Evolutionary conservation across 2,888 invertebrate species (phyloP).

Genomic region (Pyrocoelia pectoralis): DNA sequence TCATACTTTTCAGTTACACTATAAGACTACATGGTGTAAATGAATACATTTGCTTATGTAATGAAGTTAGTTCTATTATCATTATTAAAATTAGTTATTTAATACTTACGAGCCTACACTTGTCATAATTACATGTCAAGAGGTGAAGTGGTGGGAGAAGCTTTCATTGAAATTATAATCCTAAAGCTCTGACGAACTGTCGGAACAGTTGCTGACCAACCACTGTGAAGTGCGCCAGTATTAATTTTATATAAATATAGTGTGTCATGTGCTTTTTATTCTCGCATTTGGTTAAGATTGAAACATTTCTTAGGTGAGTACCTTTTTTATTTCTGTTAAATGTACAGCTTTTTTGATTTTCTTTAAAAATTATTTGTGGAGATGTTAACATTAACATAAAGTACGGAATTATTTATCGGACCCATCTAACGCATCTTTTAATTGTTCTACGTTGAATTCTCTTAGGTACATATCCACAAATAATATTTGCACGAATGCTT

Average conservation of each 20-base stretch:
- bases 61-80: constrained; percentile 15
- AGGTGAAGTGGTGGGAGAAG: constrained; percentile 36
- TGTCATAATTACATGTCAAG: constrained; percentile 31
- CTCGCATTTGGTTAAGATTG: constrained; percentile 5
- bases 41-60: constrained; percentile 12
- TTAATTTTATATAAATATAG: constrained; percentile 24
- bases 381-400: too few species aligned
- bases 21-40: not conserved
- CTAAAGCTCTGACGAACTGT: constrained; percentile 45
- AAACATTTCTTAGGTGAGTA: not conserved
- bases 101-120: constrained; percentile 18
- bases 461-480: too few species aligned
- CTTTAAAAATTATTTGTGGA: too few species aligned
- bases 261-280: constrained; percentile 42
- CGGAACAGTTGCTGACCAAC: constrained; percentile 48
- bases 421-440: too few species aligned
- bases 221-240: constrained; percentile 44
- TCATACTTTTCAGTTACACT: constrained; percentile 5
- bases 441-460: too few species aligned
- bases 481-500: too few species aligned
- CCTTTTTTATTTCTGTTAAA: not conserved
- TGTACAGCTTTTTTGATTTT: too few species aligned
- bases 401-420: too few species aligned
- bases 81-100: constrained; percentile 22
- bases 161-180: constrained; percentile 48